Evolutionary conservation across 1,140 invertebrate genomes (phyloP).

Genomic region (Oryzaephilus surinamensis): DNA sequence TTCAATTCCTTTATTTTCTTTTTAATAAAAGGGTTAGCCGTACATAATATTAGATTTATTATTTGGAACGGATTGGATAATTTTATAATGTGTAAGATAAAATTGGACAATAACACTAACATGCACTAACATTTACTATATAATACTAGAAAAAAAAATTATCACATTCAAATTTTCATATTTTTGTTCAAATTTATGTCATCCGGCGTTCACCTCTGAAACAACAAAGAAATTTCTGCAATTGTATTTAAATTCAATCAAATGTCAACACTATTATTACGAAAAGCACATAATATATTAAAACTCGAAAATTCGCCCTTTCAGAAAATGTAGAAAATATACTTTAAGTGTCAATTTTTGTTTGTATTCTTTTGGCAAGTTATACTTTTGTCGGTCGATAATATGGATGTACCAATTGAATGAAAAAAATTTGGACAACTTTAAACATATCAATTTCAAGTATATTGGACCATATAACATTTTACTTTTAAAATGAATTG

Average conservation of each 20-base stretch:
- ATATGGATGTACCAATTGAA: conserved; percentile 9
- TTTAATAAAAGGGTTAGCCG: conserved; percentile 22
- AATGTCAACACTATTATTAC: too few species aligned
- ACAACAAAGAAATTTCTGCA: conserved; percentile 15
- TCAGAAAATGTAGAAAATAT: not conserved
- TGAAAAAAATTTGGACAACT: conserved; percentile 10
- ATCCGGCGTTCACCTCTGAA: conserved; percentile 27
- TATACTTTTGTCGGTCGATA: conserved; percentile 12
- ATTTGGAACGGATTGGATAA: conserved; percentile 14
- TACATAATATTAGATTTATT: conserved; percentile 25
- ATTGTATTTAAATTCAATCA: too few species aligned
- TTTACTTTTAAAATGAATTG: not conserved
- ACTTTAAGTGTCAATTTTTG: conserved; percentile 12
- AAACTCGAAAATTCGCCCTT: too few species aligned
- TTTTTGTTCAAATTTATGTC: conserved; percentile 26
- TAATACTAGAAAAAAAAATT: too few species aligned
- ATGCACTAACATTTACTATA: too few species aligned
- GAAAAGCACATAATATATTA: too few species aligned
- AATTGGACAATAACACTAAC: too few species aligned
- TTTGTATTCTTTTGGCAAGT: conserved; percentile 7
- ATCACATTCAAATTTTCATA: too few species aligned
- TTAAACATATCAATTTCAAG: conserved; percentile 12
- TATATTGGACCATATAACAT: not conserved
- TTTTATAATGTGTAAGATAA: too few species aligned
- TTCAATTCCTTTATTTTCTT: too few species aligned